Evolutionary conservation across 2,888 invertebrate genomes (phyloP), one percentile per base, ranked within the genome.

Genomic region (Drosophila lutescens): DNA sequence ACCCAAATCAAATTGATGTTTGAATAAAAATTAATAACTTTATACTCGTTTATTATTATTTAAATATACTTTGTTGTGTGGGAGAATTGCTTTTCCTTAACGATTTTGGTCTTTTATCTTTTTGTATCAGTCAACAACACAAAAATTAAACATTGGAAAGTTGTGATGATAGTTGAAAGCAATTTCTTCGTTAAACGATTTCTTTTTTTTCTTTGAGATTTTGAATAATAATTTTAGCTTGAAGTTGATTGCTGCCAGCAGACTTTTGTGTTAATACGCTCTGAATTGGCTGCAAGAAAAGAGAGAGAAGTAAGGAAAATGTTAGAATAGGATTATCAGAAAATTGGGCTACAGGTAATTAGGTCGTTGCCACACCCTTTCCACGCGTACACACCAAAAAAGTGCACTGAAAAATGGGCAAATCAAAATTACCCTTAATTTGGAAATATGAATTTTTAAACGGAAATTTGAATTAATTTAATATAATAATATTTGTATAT

Each of bases 171-270:
- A 46, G 56, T 46, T 30, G 20, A 41, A 43, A 36, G 57, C 50
- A 30, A 46, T 55, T 30, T 46, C n/a, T 20, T 61, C 40, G 40
- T 32, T 50, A 43, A 38, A 40, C 26, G 30, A 23, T 26, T 26
- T 26, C 26, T 26, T 30, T 30, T 30, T 47, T 46, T 51, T 20
- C 23, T 40, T 59, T 40, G 15, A 41, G 34, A 47, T n/a, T 34
- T 53, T 36, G 15, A 15, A 38, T 56, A 15, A 38, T 56, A 51
- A 15, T 41, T 70, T 62, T 53, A 32, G 74, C 55, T 55, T 53
- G 55, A 51, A 50, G 46, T 77, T 77, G 82, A 81, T 77, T 77
- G 80, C 77, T 63, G 83, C 63, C 60, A 56, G 71, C 80, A 77
- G 80, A 83, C 78, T 78, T 86, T 70, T 58, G 40, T 32, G 57